Base-by-base conservation (phyloP, 2,797 vertebrate genomes). In the Holocentrus rufus region DNA sequence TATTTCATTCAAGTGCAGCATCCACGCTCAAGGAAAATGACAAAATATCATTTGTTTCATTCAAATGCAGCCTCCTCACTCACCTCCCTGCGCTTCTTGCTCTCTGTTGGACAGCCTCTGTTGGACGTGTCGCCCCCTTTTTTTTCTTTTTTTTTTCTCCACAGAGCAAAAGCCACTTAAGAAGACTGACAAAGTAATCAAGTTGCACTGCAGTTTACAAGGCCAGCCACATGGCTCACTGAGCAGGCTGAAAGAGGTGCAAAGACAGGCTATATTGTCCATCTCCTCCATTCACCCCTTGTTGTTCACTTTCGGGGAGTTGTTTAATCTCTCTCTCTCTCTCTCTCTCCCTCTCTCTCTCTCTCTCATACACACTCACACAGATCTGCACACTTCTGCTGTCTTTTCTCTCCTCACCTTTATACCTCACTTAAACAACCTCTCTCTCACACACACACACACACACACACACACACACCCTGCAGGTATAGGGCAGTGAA, bases 151-250 rank as follows among this genome's bases (percentile, higher is more conserved):
- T 84, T 65, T 85, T 86, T 88, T 83, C 73, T 78, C 59, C 66
- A 72, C 71, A 53, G 80, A 78, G 88, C 80, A 91, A 89, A 89
- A 91, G 78, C 85, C 90, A 61, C 88, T 93, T 92, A 86, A 90
- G 86, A 85, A 92, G 87, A 94, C 87, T 91, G 93, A 92, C 92
- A 93, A 92, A 90, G 91, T 93, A 92, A 93, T 94, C 90, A 94
- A 92, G 91, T 79, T 85, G 88, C 77, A 53, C 69, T 83, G 79
- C 75, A 69, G 88, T 91, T 91, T 93, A 93, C 92, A 92, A 91
- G 89, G 85, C 87, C 65, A 42, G 59, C 79, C 87, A 82, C 87
- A 93, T 83, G 90, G 90, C 91, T 92, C 86, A 90, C 56, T 88
- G 91, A 90, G 86, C 91, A 92, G 89, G 84, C 79, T 87, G 89